Base-by-base conservation (phyloP, 1,140 invertebrate genomes). In the Adelges cooleyi region DNA sequence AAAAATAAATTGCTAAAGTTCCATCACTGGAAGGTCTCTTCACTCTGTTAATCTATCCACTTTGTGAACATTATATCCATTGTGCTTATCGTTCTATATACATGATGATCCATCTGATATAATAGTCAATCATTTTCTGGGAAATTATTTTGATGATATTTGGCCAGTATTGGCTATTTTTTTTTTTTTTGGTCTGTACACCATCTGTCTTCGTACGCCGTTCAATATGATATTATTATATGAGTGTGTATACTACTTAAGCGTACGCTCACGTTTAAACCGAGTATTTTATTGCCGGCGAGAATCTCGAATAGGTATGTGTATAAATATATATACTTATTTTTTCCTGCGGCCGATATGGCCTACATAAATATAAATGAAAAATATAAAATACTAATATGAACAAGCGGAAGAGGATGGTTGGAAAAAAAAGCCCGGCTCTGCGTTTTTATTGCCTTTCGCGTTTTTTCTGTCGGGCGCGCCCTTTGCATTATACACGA, bases 371-470 rank as follows among this genome's bases (percentile, higher is more conserved):
- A 59, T 59, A 59, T 44, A 42, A n/a, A 59, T 25, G 53, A 42
- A 59, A 59, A 59, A 59, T 59, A 59, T 59, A 59, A 59, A 59
- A 59, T 42, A 42, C 53, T 27, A 22, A 27, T 17, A 59, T 15
- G n/a, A 11, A 18, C 11, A 18, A 33, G 38, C 9, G 17, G 10
- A 53, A 33, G 8, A 13, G 18, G n/a, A n/a, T n/a, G 22, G 10
- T 20, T 3, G 10, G 27, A 3, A 44, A 59, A 46, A 44, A 59
- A 44, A 56, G 6, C 33, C 18, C n/a, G 10, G 52, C 23, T 33
- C 11, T 4, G 22, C 53, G n/a, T 59, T 59, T 59, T 59, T 59
- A 59, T 59, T 42, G 53, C 53, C 38, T 13, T 59, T 38, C 20
- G 20, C 22, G 20, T 42, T 40, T 40, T 54, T 40, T 22, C 20